Percentiles rank a stretch among this genome's conserved stretches.
These are phyloP conservation scores for Brachystomella parvula DNA, from an alignment of 1,140 invertebrate species.

Conservation along the genomic window DNA sequence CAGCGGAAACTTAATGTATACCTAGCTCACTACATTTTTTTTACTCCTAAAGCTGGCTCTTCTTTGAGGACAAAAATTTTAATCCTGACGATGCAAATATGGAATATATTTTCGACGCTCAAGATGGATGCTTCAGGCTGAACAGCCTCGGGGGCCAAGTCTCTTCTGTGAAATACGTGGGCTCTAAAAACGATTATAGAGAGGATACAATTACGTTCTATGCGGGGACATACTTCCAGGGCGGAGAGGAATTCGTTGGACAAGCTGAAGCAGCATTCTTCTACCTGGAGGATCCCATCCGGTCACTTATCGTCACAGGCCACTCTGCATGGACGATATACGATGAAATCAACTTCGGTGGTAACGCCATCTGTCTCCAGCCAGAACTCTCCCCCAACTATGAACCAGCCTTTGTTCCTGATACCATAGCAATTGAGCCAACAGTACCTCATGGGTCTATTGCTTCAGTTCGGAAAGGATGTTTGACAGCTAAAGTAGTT, in stretches of 20 bases:
- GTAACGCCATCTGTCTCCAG: conserved; percentile 23
- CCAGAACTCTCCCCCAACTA: neutral
- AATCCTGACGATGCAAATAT: neutral
- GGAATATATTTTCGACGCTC: conserved; percentile 29
- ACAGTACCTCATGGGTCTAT: conserved; percentile 19
- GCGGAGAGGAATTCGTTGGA: conserved; percentile 23
- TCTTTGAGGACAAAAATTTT: neutral
- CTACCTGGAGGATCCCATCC: neutral
- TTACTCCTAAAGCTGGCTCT: neutral
- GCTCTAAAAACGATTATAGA: conserved; percentile 28
- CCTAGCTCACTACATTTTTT: neutral
- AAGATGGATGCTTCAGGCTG: conserved; percentile 28
- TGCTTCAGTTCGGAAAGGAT: conserved; percentile 22
- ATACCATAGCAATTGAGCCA: neutral
- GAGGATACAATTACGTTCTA: conserved; percentile 35
- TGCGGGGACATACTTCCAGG: conserved; percentile 33
- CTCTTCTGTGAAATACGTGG: conserved; percentile 33
- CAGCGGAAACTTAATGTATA: no score
- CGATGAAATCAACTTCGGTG: conserved; percentile 17
- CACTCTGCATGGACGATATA: conserved; percentile 28
- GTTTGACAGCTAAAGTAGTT: neutral
- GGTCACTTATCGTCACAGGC: conserved; percentile 25
- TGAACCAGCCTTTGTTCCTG: conserved; percentile 16
- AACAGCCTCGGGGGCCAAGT: conserved; percentile 11
- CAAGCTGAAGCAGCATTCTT: conserved; percentile 15